Conservation (phyloP, 2,888 invertebrate genomes). For the Laothoe populi region DNA sequence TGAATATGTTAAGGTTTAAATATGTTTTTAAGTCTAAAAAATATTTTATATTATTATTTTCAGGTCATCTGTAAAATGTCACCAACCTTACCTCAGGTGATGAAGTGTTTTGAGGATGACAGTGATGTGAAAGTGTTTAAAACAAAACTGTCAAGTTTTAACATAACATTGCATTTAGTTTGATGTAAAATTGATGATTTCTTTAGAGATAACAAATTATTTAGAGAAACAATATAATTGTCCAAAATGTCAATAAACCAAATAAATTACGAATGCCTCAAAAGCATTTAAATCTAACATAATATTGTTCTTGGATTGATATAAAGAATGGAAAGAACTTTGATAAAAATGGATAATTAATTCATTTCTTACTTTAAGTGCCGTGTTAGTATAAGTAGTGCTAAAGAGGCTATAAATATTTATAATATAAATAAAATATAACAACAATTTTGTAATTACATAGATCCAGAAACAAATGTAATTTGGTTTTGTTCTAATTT, state of each 20-base stretch:
- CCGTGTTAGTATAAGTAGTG: slow-evolving; percentile 39
- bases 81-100: slow-evolving; percentile 84
- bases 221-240: slow-evolving; percentile 54
- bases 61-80: slow-evolving; percentile 87
- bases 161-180: slow-evolving; percentile 83
- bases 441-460: slow-evolving; percentile 22
- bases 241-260: slow-evolving; percentile 26
- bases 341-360: slow-evolving; percentile 31
- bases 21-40: background rate
- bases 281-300: no score
- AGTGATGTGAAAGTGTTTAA: slow-evolving; percentile 65
- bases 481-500: slow-evolving; percentile 12
- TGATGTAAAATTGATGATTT: slow-evolving; percentile 86
- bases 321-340: no score
- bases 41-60: slow-evolving; percentile 41
- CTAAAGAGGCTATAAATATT: slow-evolving; percentile 43
- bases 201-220: slow-evolving; percentile 83
- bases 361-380: slow-evolving; percentile 34
- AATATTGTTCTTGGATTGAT: no score
- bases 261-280: slow-evolving; percentile 32
- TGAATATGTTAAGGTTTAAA: background rate
- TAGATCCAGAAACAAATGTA: slow-evolving; percentile 8
- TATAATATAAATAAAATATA: slow-evolving; percentile 22
- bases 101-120: slow-evolving; percentile 77
- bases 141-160: slow-evolving; percentile 68